A percentile compares a stretch with the other conserved stretches of the same genome.
Conservation (phyloP, 2,888 invertebrate genomes). For the Imbricaverruca yamaguchii region DNA sequence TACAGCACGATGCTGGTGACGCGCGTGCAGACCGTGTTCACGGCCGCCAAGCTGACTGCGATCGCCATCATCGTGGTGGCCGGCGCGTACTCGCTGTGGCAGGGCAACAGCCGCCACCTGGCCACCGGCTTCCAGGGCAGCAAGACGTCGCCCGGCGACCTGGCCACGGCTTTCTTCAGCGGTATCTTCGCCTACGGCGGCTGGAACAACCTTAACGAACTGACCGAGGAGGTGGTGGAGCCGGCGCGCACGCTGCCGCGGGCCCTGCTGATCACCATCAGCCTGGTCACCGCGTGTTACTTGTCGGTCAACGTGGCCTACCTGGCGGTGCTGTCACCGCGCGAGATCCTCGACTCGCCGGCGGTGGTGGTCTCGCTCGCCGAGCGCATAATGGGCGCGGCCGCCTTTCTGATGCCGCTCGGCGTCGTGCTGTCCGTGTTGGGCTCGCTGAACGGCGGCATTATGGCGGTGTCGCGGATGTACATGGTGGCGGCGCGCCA, state of each 20-base stretch:
- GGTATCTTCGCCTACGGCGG: conserved; percentile 94
- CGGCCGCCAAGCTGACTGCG: conserved; percentile 84
- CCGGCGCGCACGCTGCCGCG: conserved; percentile 52
- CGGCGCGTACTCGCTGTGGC: conserved; percentile 77
- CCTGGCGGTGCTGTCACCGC: conserved; percentile 71
- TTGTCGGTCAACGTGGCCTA: conserved; percentile 90
- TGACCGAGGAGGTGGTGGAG: conserved; percentile 97
- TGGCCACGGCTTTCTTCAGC: conserved; percentile 89
- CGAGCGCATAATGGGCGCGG: conserved; percentile 70
- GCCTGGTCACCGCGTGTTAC: conserved; percentile 87
- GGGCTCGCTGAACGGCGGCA: conserved; percentile 86
- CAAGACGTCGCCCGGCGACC: conserved; percentile 64
- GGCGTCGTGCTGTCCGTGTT: conserved; percentile 88
- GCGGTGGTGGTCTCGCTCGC: conserved; percentile 88
- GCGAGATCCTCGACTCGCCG: conserved; percentile 62
- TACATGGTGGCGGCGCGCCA: conserved; percentile 90
- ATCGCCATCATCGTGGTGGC: conserved; percentile 82
- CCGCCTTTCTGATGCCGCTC: conserved; percentile 89
- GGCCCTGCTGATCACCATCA: conserved; percentile 64
- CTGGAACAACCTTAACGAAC: conserved; percentile 98
- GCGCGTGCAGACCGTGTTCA: conserved; percentile 89
- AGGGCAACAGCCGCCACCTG: conserved; percentile 85
- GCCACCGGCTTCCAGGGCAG: conserved; percentile 69
- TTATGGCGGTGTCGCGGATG: conserved; percentile 66
- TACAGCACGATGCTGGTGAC: conserved; percentile 92